phyloP scores from a whole-genome alignment of 2,113 vertebrate species.

The Panthera leo region DNA sequence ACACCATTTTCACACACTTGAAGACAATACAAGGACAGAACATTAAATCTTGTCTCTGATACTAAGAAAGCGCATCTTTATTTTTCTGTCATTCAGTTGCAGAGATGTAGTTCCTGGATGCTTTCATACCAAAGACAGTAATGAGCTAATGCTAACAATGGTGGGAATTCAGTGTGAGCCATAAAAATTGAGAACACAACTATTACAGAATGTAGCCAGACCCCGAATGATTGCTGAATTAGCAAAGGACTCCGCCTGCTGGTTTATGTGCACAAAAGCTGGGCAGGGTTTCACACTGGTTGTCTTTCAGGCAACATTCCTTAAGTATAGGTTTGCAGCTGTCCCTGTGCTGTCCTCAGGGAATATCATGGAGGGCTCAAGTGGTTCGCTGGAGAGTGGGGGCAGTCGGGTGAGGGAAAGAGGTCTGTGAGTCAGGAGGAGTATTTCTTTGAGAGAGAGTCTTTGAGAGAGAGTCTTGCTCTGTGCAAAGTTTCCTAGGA shows the following conservation, averaged over 20 bases:
- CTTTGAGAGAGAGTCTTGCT: background rate
- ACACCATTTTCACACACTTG: background rate
- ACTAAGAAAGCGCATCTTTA: background rate
- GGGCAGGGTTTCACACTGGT: background rate
- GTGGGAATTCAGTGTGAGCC: background rate
- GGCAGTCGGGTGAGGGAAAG: background rate
- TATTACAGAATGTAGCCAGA: accelerated
- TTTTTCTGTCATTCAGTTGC: background rate
- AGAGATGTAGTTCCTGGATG: background rate
- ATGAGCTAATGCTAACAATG: background rate
- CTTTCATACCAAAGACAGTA: background rate
- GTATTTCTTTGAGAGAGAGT: background rate
- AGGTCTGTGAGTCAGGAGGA: background rate
- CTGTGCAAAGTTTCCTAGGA: background rate
- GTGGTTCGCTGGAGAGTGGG: background rate
- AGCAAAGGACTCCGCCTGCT: slow-evolving; percentile 79
- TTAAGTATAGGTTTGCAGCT: background rate
- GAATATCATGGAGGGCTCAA: background rate
- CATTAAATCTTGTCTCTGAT: background rate
- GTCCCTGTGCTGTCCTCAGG: background rate
- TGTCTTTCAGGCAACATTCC: background rate
- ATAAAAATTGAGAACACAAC: background rate
- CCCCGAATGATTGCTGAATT: accelerated
- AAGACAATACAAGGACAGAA: background rate
- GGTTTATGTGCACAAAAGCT: background rate